A percentile compares a stretch with the other conserved stretches of the same genome.
These are phyloP conservation scores for Riparia riparia DNA, from an alignment of 2,113 vertebrate species.

Conservation along the genomic window DNA sequence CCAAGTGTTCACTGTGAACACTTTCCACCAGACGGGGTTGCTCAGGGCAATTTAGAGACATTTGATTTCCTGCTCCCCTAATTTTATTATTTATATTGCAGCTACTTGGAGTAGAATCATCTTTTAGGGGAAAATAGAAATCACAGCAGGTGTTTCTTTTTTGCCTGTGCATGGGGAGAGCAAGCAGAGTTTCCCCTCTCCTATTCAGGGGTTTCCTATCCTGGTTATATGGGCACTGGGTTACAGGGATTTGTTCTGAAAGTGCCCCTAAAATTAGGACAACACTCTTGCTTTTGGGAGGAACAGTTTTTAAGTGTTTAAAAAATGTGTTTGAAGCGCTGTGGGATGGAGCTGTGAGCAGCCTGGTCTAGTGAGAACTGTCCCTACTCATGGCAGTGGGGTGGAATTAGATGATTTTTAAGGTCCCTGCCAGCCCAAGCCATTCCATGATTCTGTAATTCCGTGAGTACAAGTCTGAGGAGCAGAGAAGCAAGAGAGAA, in stretches of 20 bases:
- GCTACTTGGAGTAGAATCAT: background rate
- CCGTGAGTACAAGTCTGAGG: background rate
- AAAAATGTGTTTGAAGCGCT: background rate
- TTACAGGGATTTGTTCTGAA: background rate
- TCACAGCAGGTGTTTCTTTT: background rate
- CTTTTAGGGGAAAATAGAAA: background rate
- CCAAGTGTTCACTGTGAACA: background rate
- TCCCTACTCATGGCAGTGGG: background rate
- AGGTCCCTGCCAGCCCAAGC: background rate
- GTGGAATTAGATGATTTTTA: background rate
- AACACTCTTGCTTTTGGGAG: background rate
- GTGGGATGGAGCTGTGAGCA: background rate
- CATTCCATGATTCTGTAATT: background rate
- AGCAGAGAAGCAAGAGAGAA: background rate
- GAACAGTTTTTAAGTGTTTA: background rate
- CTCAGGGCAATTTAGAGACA: background rate
- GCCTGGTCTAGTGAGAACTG: background rate
- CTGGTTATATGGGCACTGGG: background rate
- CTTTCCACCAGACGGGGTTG: background rate
- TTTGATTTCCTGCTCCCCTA: background rate
- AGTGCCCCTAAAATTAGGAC: background rate
- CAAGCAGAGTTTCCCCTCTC: background rate
- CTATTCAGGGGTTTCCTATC: background rate
- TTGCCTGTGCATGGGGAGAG: background rate
- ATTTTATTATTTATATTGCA: background rate